Base-by-base conservation (phyloP, 2,797 vertebrate species). In the Crypturellus tataupa region DNA sequence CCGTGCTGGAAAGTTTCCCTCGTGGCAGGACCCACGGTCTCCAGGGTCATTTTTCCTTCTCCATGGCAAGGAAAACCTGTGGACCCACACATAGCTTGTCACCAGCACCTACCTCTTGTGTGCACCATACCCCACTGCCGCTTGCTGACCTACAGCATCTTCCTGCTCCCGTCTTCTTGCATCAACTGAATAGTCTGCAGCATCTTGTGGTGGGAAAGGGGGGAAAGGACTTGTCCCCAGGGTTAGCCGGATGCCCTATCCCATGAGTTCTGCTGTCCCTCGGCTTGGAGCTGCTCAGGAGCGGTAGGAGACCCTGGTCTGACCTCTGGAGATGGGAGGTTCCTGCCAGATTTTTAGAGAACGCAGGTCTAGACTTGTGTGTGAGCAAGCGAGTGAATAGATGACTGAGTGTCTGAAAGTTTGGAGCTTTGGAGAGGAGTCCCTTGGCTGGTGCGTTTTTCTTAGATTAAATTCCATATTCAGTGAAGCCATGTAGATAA, bases 401-500 rank as follows among this genome's bases (percentile, higher is more conserved):
- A 94, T 95, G 96, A 96, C 85, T 95, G 93, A 96, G 73, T 88
- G 96, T 96, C 95, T 94, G 89, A 81, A 96, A 94, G 95, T 93
- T 94, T 81, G 87, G 91, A 73, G 77, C 86, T 96, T 84, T 65
- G 80, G 83, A 94, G 82, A 94, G 67, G 68, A 91, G 73, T 90
- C 78, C 37, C 70, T 91, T 86, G 85, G 87, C 93, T 94, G 17
- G 6, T 19, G 73, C 68, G 93, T 1, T 21, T 84, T 91, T 76
- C 85, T 94, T 94, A 87, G 96, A 94, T 80, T 37, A 77, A 81
- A 51, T 90, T 94, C 51, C 1, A 7, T 65, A 88, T 94, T 70
- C 85, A 73, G 83, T 51, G 67, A 60, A 95, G 51, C 77, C 2
- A 3, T 35, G 33, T 59, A 91, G 87, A 90, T 84, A 85, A 83